Base-by-base conservation (phyloP, 2,797 vertebrate species). In the Otolemur crassicaudatus region DNA sequence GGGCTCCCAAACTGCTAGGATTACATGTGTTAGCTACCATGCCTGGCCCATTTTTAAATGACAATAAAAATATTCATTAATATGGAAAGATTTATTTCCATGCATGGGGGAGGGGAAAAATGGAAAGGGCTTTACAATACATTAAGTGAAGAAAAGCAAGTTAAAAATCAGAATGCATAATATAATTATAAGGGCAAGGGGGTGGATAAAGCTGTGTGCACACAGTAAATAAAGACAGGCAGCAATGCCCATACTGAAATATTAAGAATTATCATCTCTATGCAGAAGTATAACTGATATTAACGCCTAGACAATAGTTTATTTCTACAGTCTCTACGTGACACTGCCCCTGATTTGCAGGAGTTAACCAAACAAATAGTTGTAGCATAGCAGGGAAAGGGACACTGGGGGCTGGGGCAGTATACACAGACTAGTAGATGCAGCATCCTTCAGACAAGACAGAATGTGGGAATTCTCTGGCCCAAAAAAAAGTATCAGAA, bases 181-280 rank as follows among this genome's bases (percentile, higher is more conserved):
- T 61, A 76, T 72, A 29, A 61, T 14, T 46, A 91, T 7, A 14
- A 37, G 11, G 7, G 7, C 37, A 22, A 80, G 13, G 43, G 69
- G 17, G 11, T 17, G 56, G 17, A 27, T 31, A 83, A 87, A 96
- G 70, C 34, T 63, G 8, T 70, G 16, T 31, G 34, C 49, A 58
- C 17, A 76, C 14, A 81, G 9, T 29, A 65, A 43, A 67, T 29
- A 92, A n/a, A 92, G 58, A 60, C 2, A 76, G 69, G 76, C n/a
- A 83, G 23, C 20, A 83, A 83, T 87, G 10, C 19, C 69, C 76
- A 61, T 0, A 79, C 65, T 27, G 34, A 82, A 90, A 81, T 53
- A n/a, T 75, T 40, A 94, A 91, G 23, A 94, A 75, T 7, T 91
- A 75, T 60, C 69, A 77, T 82, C 34, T 76, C 61, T 87, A 83